phyloP scores from a whole-genome alignment of 2,888 invertebrate genomes.

The Conistra vaccinii region DNA sequence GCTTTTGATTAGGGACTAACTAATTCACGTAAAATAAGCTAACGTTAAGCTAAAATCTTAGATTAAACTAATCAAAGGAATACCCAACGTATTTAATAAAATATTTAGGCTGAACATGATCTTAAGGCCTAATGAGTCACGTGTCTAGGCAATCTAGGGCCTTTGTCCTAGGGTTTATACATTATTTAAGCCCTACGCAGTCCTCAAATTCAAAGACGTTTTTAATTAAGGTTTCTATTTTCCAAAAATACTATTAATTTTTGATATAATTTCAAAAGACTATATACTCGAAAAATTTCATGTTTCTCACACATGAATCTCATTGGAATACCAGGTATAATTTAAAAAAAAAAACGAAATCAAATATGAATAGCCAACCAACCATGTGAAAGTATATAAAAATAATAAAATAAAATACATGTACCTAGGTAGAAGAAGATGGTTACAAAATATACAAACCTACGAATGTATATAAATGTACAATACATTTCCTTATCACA shows the following conservation, averaged over 20 bases:
- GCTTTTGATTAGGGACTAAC: neutral
- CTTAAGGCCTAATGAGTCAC: neutral
- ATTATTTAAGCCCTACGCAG: neutral
- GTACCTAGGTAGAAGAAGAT: neutral
- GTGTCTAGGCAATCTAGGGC: neutral
- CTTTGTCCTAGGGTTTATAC: neutral
- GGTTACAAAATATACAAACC: neutral
- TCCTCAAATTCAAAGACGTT: neutral
- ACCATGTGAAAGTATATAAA: neutral
- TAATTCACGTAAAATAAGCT: neutral
- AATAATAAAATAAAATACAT: neutral
- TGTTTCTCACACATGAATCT: too few relatives aligned
- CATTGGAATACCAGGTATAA: neutral
- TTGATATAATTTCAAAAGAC: neutral
- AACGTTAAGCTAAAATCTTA: neutral
- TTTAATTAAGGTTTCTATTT: neutral
- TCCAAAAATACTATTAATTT: neutral
- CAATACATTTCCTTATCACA: slow-evolving; percentile 10
- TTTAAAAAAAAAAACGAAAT: neutral
- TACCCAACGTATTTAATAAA: neutral
- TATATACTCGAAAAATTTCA: neutral
- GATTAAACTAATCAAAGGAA: neutral
- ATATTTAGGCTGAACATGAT: neutral
- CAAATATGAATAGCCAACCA: neutral
- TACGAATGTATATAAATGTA: slow-evolving; percentile 15